Evolutionary conservation across 2,888 invertebrate species (phyloP), one percentile per base, ranked within the genome.

Genomic region (Odontocerum albicorne): DNA sequence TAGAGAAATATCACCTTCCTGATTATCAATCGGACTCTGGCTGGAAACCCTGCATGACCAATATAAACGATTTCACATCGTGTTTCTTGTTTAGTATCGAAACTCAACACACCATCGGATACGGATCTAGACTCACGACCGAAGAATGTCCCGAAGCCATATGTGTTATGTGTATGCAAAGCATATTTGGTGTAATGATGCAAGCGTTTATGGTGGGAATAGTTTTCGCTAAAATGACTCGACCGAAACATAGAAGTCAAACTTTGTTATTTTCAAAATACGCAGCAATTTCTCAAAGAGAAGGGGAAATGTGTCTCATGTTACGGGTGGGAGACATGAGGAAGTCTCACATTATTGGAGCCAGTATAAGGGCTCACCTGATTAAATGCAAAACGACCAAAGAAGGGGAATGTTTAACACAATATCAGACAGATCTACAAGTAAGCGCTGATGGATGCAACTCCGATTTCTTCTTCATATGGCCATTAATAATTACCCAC

Each of bases 251-350:
- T 61, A 81, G 97, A 53, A 92, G 95, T 0, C 93, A 96, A 72
- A 97, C 97, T 0, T 79, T 98, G 45, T 80, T 97, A 55, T 98
- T 97, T 71, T 95, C 95, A 52, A 87, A 88, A 65, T 84, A 91
- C 66, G 91, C 94, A 0, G 90, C 95, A 2, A 84, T 97, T 49
- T 91, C 91, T 65, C 85, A 92, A 67, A 81, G 95, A 46, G 92
- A 97, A 68, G 90, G 92, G 1, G 81, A 85, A 53, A 75, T 96
- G 6, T 90, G 91, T 65, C 75, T 97, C 21, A 87, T 94, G 83
- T 95, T 96, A 68, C 81, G 96, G 21, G 92, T 97, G 0, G 96
- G 96, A 1, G 96, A 97, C 69, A 92, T 97, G 87, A 81, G 96
- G 21, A 90, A 89, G 69, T 95, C 95, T 1, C 95, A 95, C 70